phyloP scores from a whole-genome alignment of 2,888 invertebrate species.

The Drosophila kokeensis region DNA sequence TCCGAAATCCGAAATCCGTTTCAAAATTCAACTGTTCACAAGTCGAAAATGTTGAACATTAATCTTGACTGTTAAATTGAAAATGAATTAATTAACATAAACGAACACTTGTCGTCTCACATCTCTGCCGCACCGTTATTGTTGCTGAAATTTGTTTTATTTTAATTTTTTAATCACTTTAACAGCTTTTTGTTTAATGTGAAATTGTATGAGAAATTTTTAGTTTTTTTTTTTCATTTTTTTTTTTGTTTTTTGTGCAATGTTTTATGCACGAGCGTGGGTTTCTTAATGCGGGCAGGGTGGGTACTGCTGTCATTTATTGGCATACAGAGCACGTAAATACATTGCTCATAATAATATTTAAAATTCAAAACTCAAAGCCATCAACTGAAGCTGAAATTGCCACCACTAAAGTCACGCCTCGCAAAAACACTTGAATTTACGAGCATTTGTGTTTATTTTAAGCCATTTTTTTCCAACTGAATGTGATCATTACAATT shows the following conservation, averaged over 20 bases:
- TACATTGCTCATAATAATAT: constrained; percentile 61
- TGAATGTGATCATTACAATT: constrained; percentile 53
- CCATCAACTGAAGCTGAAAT: constrained; percentile 37
- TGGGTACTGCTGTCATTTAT: constrained; percentile 36
- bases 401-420: constrained; percentile 74
- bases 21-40: constrained; percentile 55
- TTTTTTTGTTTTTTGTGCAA: constrained; percentile 9
- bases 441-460: constrained; percentile 55
- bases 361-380: constrained; percentile 47
- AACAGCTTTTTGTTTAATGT: constrained; percentile 50
- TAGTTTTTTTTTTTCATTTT: constrained; percentile 30
- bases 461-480: constrained; percentile 36
- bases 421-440: constrained; percentile 62
- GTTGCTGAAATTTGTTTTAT: constrained; percentile 52
- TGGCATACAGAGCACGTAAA: constrained; percentile 69
- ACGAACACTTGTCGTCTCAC: constrained; percentile 62
- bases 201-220: constrained; percentile 45
- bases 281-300: constrained; percentile 49
- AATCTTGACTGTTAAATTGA: constrained; percentile 79
- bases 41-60: constrained; percentile 73
- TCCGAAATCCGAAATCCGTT: constrained; percentile 28
- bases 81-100: constrained; percentile 77
- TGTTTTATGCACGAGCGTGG: constrained; percentile 42
- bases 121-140: constrained; percentile 40
- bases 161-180: constrained; percentile 57